A percentile compares a stretch with the other conserved stretches of the same genome.
Conservation (phyloP, 2,888 invertebrate genomes). For the Cryptus viduatorius region DNA sequence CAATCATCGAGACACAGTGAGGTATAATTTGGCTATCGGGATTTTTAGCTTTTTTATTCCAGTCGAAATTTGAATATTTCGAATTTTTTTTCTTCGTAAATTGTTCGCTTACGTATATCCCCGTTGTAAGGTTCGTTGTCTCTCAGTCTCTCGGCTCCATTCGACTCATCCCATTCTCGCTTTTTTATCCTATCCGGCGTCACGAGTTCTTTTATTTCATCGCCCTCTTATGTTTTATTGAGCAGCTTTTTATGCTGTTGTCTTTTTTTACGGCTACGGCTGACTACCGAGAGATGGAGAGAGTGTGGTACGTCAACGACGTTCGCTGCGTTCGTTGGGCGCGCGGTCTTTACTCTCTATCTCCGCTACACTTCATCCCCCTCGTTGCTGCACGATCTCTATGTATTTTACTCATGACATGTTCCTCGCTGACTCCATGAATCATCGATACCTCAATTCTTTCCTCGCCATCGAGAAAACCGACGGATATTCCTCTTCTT, state of each 20-base stretch:
- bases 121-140: constrained; percentile 30
- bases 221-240: constrained; percentile 76
- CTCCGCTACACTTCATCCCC: background rate
- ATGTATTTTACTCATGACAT: constrained; percentile 34
- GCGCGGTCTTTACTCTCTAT: constrained; percentile 35
- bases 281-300: background rate
- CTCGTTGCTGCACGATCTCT: constrained; percentile 26
- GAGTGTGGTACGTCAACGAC: constrained; percentile 15
- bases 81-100: constrained; percentile 12
- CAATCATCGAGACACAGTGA: too few species aligned
- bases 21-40: too few species aligned
- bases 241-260: constrained; percentile 71
- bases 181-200: constrained; percentile 44
- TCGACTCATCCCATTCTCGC: background rate
- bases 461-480: constrained; percentile 14
- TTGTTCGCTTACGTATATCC: constrained; percentile 17
- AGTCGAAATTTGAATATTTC: background rate
- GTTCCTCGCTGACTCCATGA: constrained; percentile 52
- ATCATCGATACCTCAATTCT: constrained; percentile 55
- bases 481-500: background rate
- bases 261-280: constrained; percentile 49
- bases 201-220: constrained; percentile 74
- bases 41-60: background rate
- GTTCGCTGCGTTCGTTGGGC: constrained; percentile 3
- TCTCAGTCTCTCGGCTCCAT: background rate